A percentile compares a stretch with the other conserved stretches of the same genome.
Conservation (phyloP, 2,797 vertebrate genomes). For the Echeneis naucrates region DNA sequence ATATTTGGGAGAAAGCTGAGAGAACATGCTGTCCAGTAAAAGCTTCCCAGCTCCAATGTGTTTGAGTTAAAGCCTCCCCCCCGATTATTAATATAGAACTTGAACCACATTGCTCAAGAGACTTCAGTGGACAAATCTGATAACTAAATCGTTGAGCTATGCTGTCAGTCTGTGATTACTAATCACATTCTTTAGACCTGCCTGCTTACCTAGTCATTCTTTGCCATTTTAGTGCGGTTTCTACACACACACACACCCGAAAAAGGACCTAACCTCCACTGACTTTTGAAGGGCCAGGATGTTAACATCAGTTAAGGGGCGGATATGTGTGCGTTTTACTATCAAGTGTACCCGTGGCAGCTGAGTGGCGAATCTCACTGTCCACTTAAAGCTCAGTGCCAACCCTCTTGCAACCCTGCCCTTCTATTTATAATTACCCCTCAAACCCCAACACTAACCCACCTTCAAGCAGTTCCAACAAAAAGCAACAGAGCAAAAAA, state of each 20-base stretch:
- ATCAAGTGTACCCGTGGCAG: conserved; percentile 50
- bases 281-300: conserved; percentile 56
- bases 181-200: conserved; percentile 21
- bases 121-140: conserved; percentile 49
- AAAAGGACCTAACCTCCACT: conserved; percentile 54
- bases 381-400: conserved; percentile 74
- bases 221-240: conserved; percentile 46
- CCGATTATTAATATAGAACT: conserved; percentile 21
- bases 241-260: conserved; percentile 20
- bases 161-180: no score
- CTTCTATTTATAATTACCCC: conserved; percentile 74
- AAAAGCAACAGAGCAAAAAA: conserved; percentile 60
- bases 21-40: not conserved
- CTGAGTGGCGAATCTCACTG: conserved; percentile 62
- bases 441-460: not conserved
- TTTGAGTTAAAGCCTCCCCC: conserved; percentile 11
- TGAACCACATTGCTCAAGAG: conserved; percentile 12
- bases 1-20: not conserved
- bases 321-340: conserved; percentile 16
- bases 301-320: conserved; percentile 50
- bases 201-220: not conserved
- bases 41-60: conserved; percentile 23
- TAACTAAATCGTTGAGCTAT: conserved; percentile 45
- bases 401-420: conserved; percentile 62
- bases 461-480: conserved; percentile 59